Base-by-base conservation (phyloP, 2,797 vertebrate species). In the Leptatherina wallacei region DNA sequence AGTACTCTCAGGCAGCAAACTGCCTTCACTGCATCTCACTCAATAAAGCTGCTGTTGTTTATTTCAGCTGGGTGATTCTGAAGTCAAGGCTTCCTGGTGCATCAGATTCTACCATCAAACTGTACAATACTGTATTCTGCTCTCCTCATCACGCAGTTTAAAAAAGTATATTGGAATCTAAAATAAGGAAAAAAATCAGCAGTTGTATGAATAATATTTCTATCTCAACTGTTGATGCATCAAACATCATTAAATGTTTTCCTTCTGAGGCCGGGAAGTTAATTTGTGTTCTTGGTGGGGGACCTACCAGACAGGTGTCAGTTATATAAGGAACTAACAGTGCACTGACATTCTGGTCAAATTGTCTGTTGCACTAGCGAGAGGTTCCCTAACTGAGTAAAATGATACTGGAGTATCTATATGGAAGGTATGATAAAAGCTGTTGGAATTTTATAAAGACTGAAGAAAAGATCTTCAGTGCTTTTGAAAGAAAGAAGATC, bases 1-100 rank as follows among this genome's bases (percentile, higher is more conserved):
- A 65, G 62, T 16, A 69, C 36, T 61, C 67, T 59, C 44, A 54
- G 49, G 49, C 16, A n/a, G n/a, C 27, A 40, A 55, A 27, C 47
- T 71, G 38, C 38, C 38, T 38, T 30, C 18, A 7, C 29, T 58
- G 35, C 24, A 24, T 52, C 20, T 44, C 3, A 11, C 56, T 24
- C 22, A 11, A 57, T 22, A 52, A 42, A 49, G 20, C 11, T 61
- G 10, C 36, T 36, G 35, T 36, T 38, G 32, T 35, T 60, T 63
- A 52, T 42, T 63, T 66, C 44, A 2, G 10, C 73, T 14, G 20
- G 38, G 38, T 14, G 29, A 10, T 38, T 38, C 36, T 38, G 11
- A 65, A 14, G 2, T 44, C 59, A 29, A 36, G 18, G 20, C n/a
- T 55, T 13, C 30, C 20, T 49, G n/a, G 8, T 51, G 4, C 52